A percentile compares a stretch with the other conserved stretches of the same genome.
Evolutionary conservation across 2,888 invertebrate species (phyloP).

Genomic region (Himalopsyche tibetana): DNA sequence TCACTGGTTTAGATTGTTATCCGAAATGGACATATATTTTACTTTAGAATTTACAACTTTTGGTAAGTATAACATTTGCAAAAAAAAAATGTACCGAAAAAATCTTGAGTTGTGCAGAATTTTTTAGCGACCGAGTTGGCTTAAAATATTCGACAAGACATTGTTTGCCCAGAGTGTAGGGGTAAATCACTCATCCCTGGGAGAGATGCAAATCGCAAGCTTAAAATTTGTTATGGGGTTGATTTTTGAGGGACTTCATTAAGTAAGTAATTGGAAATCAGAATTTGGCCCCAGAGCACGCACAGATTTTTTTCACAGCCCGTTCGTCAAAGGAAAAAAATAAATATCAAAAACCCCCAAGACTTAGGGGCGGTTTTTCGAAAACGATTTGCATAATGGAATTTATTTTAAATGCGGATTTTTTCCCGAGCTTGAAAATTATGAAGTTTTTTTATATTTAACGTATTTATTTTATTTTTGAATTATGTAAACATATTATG

Average conservation of each 20-base stretch:
- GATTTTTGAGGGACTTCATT: constrained; percentile 21
- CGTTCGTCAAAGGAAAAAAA: constrained; percentile 24
- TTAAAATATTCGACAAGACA: not conserved
- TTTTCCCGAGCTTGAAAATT: not conserved
- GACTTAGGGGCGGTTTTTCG: constrained; percentile 1
- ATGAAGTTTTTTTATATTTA: not conserved
- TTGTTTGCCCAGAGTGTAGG: not conserved
- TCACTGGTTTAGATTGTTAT: too few relatives aligned
- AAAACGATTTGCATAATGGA: not conserved
- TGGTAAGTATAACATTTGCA: too few relatives aligned
- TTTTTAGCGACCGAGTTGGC: not conserved
- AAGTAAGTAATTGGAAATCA: constrained; percentile 30
- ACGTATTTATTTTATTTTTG: too few relatives aligned
- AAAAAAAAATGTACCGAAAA: too few relatives aligned
- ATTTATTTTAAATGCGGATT: not conserved
- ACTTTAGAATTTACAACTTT: too few relatives aligned
- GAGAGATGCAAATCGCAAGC: constrained; percentile 12
- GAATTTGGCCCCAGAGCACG: constrained; percentile 26
- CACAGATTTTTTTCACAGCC: not conserved
- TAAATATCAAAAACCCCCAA: constrained; percentile 34
- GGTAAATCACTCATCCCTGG: constrained; percentile 12
- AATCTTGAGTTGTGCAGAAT: not conserved
- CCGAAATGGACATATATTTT: too few relatives aligned
- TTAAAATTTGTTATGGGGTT: constrained; percentile 21
- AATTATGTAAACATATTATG: too few relatives aligned